Percentiles rank a stretch among this genome's conserved stretches.
phyloP scores from a whole-genome alignment of 1,140 invertebrate genomes.

The Heliconius congener region DNA sequence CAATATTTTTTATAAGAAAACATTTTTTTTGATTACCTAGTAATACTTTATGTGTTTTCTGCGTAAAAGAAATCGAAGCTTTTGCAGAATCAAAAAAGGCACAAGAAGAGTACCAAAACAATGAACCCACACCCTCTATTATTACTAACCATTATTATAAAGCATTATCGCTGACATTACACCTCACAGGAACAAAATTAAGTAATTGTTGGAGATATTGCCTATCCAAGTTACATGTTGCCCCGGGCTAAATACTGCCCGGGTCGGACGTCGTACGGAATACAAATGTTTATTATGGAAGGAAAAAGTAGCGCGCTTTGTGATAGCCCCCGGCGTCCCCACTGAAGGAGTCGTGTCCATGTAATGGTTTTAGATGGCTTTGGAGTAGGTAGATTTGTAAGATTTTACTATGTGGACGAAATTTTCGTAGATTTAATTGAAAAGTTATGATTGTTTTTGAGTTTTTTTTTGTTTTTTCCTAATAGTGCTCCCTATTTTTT shows the following conservation, averaged over 20 bases:
- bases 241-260: constrained; percentile 47
- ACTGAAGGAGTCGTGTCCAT: constrained; percentile 64
- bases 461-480: not conserved
- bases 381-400: constrained; percentile 40
- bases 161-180: constrained; percentile 21
- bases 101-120: not conserved
- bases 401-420: not conserved
- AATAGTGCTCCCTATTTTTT: too few species aligned
- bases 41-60: too few species aligned
- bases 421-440: not conserved
- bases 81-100: not conserved
- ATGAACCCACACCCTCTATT: constrained; percentile 2
- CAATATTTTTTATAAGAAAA: not conserved
- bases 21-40: too few species aligned
- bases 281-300: constrained; percentile 75
- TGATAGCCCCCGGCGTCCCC: constrained; percentile 57
- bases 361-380: constrained; percentile 34
- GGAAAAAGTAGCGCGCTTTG: constrained; percentile 73
- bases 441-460: not conserved
- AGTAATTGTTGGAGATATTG: constrained; percentile 35
- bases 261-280: constrained; percentile 58
- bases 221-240: constrained; percentile 36
- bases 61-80: too few species aligned
- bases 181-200: constrained; percentile 24
- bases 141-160: constrained; percentile 9